Base-by-base conservation (phyloP, 2,797 vertebrate genomes). In the Fundulus diaphanus region DNA sequence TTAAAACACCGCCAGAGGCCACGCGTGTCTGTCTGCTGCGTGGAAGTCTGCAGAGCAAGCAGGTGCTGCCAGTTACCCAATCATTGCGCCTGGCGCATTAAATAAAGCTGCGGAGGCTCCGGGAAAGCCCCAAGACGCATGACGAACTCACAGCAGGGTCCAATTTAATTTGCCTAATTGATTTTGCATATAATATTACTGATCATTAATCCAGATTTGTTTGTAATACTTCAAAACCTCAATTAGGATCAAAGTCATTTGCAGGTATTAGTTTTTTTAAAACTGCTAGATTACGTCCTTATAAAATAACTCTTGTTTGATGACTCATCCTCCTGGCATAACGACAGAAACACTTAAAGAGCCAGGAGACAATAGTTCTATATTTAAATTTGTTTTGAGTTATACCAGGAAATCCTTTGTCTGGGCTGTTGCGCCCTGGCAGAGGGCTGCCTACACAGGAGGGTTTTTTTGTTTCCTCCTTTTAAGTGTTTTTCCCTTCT, bases 11-110 rank as follows among this genome's bases (percentile, higher is more conserved):
- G 35, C 74, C 1, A 16, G 31, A 71, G 42, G 35, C 70, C 37
- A 22, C 27, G 20, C 0, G 37, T 3, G 73, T 24, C 68, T 8
- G 73, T 70, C 24, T 33, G 79, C 33, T 18, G 37, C 0, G 8
- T 18, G 5, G 52, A n/a, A 63, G 27, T 8, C 3, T 0, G 20
- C 20, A 15, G 27, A 27, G 31, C 29, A 8, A 5, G 27, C 89
- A 91, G 92, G 82, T 93, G 92, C 70, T 52, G 73, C 72, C 70
- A 87, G 77, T 91, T 81, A 90, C 67, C 65, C 48, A 73, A 90
- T 92, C n/a, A 85, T 20, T 57, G 20, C 67, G 3, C 1, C 8
- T 71, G 69, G 24, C 5, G 7, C 48, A 1, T 0, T 1, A 18
- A 1, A 0, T 2, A 15, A 1, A 18, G 54, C 79, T 63, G 72